Percentiles rank a stretch among this genome's conserved stretches.
Conservation (phyloP, 2,888 invertebrate genomes). For the Ormyrus nitidulus region DNA sequence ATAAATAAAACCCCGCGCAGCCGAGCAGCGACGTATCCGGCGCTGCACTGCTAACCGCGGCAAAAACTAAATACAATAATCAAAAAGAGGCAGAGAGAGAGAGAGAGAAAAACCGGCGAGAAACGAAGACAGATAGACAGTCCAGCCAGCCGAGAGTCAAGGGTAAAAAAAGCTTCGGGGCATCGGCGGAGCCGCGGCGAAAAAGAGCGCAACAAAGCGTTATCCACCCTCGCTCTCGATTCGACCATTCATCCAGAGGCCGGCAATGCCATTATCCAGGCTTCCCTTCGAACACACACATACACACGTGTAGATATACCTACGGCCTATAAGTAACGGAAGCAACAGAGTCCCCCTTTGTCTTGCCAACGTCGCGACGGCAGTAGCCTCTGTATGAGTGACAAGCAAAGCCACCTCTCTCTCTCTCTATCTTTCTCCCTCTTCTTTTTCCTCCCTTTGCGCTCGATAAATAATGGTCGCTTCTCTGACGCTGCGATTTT, state of each 20-base stretch:
- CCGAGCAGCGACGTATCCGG: too few relatives aligned
- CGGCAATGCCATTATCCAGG: not conserved
- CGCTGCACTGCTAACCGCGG: too few relatives aligned
- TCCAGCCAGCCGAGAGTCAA: too few relatives aligned
- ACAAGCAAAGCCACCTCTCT: too few relatives aligned
- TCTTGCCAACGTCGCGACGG: constrained; percentile 24
- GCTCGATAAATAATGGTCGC: constrained; percentile 39
- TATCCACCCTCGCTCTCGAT: constrained; percentile 30
- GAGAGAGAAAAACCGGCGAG: not conserved
- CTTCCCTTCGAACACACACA: not conserved
- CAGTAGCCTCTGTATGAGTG: too few relatives aligned
- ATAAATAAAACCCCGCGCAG: too few relatives aligned
- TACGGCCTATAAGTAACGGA: constrained; percentile 36
- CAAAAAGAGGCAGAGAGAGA: not conserved
- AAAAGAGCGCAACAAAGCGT: constrained; percentile 23
- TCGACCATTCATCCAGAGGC: constrained; percentile 26
- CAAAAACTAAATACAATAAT: too few relatives aligned
- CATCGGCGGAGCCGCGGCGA: too few relatives aligned
- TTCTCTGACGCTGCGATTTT: constrained; percentile 40
- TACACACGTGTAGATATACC: too few relatives aligned
- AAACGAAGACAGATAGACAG: not conserved
- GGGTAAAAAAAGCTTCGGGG: too few relatives aligned
- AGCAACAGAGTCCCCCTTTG: constrained; percentile 45
- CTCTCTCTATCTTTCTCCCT: not conserved
- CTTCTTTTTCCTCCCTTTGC: not conserved